Base-by-base conservation (phyloP, 2,888 invertebrate genomes). In the Venustoraphidia nigricollis region DNA sequence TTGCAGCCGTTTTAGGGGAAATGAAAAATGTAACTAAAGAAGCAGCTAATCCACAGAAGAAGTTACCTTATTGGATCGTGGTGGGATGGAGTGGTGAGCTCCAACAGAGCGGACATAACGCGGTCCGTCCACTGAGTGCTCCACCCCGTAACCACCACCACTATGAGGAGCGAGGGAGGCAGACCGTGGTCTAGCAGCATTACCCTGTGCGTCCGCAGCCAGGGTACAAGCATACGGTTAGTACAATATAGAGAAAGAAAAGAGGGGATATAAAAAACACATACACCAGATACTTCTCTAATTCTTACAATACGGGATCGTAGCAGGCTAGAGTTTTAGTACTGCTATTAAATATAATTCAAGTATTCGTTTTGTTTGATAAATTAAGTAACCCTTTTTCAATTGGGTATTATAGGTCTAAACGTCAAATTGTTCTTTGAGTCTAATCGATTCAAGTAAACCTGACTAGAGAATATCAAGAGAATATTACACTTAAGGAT, bases 81-180 rank as follows among this genome's bases (percentile, higher is more conserved):
- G 47, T 34, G 42, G 36, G 47, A 40, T 37, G 34, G 47, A 47
- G 43, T 40, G 43, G 43, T 47, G 47, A 27, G 47, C 37, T 34
- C 42, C 42, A 34, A 34, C 34, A 14, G 42, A 42, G 34, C 66
- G 64, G 62, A 64, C 67, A 67, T 67, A 67, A 66, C 66, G 66
- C 60, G 66, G 63, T 57, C 67, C 68, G 61, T 68, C 68, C 66
- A 67, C 62, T 60, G 67, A 64, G 63, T 66, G 66, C 66, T 67
- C 67, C 65, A 68, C 65, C 62, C 66, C 62, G 64, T 64, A 67
- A 61, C 67, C 67, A 62, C 64, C 65, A 62, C 63, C 64, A 59
- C 27, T 27, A 27, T 27, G 27, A 27, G 27, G 27, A 14, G 14
- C 41, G 36, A 65, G 59, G 60, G 64, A 61, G 51, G 66, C 65